These are phyloP conservation scores for Desoria tigrina DNA, from an alignment of 2,888 invertebrate species.

Conservation along the genomic window DNA sequence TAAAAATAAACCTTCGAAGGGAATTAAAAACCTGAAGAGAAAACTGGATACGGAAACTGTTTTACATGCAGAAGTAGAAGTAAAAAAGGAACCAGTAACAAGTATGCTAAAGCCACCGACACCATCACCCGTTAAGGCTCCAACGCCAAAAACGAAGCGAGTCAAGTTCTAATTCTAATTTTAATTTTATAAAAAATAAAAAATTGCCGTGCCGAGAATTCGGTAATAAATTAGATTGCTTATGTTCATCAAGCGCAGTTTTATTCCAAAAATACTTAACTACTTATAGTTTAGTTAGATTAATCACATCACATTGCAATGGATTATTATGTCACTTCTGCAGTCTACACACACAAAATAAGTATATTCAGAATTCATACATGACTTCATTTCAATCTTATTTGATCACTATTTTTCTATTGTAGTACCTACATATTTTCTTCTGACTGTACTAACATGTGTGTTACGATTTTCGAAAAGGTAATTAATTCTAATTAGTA, in stretches of 20 bases:
- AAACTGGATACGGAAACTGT: background rate
- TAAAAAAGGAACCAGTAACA: background rate
- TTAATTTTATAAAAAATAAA: background rate
- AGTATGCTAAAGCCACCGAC: background rate
- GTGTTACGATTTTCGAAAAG: too few species aligned
- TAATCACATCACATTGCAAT: slow-evolving; percentile 12
- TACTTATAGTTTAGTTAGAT: too few species aligned
- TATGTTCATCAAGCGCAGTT: background rate
- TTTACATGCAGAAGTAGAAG: background rate
- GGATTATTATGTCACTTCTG: too few species aligned
- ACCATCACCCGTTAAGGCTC: background rate
- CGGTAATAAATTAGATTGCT: too few species aligned
- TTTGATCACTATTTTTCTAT: too few species aligned
- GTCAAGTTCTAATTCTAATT: slow-evolving; percentile 29
- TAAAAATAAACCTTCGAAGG: background rate
- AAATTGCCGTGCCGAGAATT: background rate
- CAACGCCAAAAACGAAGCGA: slow-evolving; percentile 21
- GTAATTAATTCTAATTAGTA: too few species aligned
- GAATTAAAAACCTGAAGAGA: background rate
- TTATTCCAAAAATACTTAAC: slow-evolving; percentile 23
- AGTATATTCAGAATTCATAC: too few species aligned
- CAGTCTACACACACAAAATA: background rate
- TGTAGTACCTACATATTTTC: slow-evolving; percentile 3
- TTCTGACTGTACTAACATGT: background rate
- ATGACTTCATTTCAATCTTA: too few species aligned